phyloP scores from a whole-genome alignment of 2,797 vertebrate genomes.

The Lemur catta region DNA sequence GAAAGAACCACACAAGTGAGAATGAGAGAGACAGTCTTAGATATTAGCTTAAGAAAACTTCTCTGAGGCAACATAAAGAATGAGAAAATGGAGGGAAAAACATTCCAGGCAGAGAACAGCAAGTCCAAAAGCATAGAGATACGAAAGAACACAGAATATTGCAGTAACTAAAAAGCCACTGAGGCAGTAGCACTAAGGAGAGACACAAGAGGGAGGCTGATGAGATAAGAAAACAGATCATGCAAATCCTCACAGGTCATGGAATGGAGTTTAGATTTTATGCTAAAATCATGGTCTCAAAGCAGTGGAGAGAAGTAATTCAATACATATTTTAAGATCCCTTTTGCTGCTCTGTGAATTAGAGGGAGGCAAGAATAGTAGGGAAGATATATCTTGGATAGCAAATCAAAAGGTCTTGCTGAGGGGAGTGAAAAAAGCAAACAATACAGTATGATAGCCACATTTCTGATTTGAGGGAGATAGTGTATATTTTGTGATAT shows the following conservation, averaged over 20 bases:
- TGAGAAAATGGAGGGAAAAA: neutral
- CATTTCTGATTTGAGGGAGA: neutral
- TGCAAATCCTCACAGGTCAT: neutral
- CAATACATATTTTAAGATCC: neutral
- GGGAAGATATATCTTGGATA: neutral
- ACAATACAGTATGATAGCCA: neutral
- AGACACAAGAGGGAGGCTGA: neutral
- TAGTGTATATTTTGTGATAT: neutral
- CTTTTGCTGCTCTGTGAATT: neutral
- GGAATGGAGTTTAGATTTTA: neutral
- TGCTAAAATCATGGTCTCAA: neutral
- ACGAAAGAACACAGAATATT: neutral
- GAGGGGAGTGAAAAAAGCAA: neutral
- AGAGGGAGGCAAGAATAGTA: neutral
- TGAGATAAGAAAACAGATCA: neutral
- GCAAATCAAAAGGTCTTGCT: neutral
- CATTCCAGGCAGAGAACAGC: neutral
- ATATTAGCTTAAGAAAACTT: neutral
- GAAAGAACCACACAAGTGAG: constrained; percentile 27
- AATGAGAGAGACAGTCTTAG: neutral
- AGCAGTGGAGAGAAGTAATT: neutral
- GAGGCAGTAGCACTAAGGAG: neutral
- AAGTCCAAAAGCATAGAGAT: neutral
- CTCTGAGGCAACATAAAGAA: neutral
- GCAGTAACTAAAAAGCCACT: neutral